These are phyloP conservation scores for Amiota communis DNA, from an alignment of 2,888 invertebrate species.

Conservation along the genomic window DNA sequence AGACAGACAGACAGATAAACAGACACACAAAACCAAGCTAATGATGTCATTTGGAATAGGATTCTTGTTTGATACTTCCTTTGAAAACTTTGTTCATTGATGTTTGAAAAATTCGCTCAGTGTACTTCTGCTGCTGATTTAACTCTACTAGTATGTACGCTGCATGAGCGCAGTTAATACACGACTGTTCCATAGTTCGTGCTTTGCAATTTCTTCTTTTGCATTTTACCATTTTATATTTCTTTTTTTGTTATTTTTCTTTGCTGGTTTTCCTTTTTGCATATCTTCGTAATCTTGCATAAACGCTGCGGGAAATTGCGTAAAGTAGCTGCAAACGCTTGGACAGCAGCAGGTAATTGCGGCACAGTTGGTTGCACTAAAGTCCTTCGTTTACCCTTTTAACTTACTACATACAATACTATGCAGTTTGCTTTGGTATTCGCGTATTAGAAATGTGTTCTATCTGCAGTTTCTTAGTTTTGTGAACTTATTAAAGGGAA, in stretches of 20 bases:
- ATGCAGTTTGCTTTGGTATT: not conserved
- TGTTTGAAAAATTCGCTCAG: not conserved
- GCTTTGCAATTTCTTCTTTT: conserved; percentile 10
- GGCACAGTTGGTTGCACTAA: conserved; percentile 11
- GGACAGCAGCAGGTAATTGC: conserved; percentile 30
- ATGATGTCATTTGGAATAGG: too few relatives aligned
- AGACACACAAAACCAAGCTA: too few relatives aligned
- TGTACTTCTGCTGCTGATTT: conserved; percentile 18
- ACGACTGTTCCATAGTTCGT: not conserved
- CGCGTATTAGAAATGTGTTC: not conserved
- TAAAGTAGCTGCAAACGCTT: conserved; percentile 28
- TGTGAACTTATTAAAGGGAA: too few relatives aligned
- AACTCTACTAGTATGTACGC: conserved; percentile 2
- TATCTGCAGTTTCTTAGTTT: too few relatives aligned
- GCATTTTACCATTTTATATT: not conserved
- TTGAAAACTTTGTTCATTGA: too few relatives aligned
- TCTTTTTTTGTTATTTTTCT: not conserved
- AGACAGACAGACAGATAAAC: too few relatives aligned
- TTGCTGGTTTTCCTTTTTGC: not conserved
- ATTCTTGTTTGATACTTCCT: too few relatives aligned
- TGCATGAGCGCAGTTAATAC: conserved; percentile 26
- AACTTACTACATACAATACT: not conserved
- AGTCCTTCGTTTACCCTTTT: not conserved
- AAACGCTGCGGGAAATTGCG: conserved; percentile 25
- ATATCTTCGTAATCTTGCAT: conserved; percentile 9